Base-by-base conservation (phyloP, 1,140 invertebrate species). In the Neodiprion virginianus region DNA sequence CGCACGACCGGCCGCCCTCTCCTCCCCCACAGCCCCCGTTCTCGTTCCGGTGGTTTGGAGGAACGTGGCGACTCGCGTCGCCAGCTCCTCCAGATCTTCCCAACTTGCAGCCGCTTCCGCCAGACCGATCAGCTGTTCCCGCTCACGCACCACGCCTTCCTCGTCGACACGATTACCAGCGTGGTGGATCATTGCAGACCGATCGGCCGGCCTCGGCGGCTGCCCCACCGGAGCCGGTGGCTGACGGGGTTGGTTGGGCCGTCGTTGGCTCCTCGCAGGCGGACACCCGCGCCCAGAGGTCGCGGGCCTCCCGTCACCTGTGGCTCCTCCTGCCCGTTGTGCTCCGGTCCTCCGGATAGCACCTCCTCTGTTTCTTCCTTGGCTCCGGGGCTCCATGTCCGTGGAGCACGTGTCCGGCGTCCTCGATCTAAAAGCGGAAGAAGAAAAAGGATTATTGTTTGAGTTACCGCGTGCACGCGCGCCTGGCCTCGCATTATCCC, bases 11-110 rank as follows among this genome's bases (percentile, higher is more conserved):
- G 1, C 50, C 50, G 10, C 50, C 14, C 50, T 14, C 1, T 11
- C 50, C 14, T 53, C 50, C 10, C 9, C 50, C 50, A 1, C 17
- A 17, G 17, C 17, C 17, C 17, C 12, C 48, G 78, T 80, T 74
- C 71, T 74, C 12, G 67, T 1, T 11, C 1, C 50, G 50, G 10
- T 11, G 50, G 1, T 14, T 53, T 53, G 9, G 50, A 53, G 50
- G 50, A 53, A 53, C 10, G 9, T 14, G 50, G 1, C 50, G 14
- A 53, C 50, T 53, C 14, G 9, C 50, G 1, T 53, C 50, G 50
- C 50, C 50, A 53, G 10, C 1, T 53, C 50, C 50, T 53, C 1
- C 1, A 53, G 50, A 53, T 53, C 50, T 1, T 53, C 50, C 50
- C 50, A 1, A 11, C 10, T 11, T 1, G 1, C 50, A 11, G 50